Percentiles rank a stretch among this genome's conserved stretches.
Evolutionary conservation across 2,113 vertebrate species (phyloP).

Genomic region (Anser cygnoides): DNA sequence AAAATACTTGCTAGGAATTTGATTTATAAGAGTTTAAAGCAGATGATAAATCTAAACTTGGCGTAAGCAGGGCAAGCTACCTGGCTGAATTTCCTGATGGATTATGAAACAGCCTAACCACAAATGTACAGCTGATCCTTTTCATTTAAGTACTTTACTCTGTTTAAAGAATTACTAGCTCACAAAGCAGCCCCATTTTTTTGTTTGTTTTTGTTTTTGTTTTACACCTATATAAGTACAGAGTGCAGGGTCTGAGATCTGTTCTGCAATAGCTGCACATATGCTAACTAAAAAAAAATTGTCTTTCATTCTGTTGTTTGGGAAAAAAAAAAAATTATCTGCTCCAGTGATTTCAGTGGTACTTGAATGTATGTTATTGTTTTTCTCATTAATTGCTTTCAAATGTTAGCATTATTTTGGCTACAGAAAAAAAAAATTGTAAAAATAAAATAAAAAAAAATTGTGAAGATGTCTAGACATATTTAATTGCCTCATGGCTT

Average conservation of each 20-base stretch:
- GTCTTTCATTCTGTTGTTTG: slow-evolving; percentile 46
- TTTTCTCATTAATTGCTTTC: slow-evolving; percentile 70
- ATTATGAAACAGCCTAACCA: not conserved
- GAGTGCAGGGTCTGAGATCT: slow-evolving; percentile 8
- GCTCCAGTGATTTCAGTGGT: slow-evolving; percentile 63
- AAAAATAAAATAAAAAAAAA: slow-evolving; percentile 3
- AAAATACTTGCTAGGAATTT: slow-evolving; percentile 52
- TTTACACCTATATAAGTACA: not conserved
- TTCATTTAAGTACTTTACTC: slow-evolving; percentile 23
- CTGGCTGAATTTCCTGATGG: slow-evolving; percentile 15
- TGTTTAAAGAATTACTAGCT: slow-evolving; percentile 48
- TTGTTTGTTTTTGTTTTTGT: not conserved
- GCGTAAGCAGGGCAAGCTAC: not conserved
- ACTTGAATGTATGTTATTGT: slow-evolving; percentile 55
- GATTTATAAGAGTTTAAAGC: slow-evolving; percentile 16
- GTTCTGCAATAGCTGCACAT: slow-evolving; percentile 50
- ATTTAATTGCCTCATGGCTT: slow-evolving; percentile 56
- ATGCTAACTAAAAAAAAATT: slow-evolving; percentile 37
- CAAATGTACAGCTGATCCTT: slow-evolving; percentile 23
- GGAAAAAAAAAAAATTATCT: slow-evolving; percentile 34
- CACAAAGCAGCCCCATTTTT: not conserved
- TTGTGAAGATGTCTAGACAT: slow-evolving; percentile 53
- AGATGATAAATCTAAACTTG: slow-evolving; percentile 46
- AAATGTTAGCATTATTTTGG: slow-evolving; percentile 59
- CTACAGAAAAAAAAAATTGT: slow-evolving; percentile 23